Percentiles rank a stretch among this genome's conserved stretches.
Evolutionary conservation across 2,113 vertebrate genomes (phyloP).

Genomic region (Loxodonta africana): DNA sequence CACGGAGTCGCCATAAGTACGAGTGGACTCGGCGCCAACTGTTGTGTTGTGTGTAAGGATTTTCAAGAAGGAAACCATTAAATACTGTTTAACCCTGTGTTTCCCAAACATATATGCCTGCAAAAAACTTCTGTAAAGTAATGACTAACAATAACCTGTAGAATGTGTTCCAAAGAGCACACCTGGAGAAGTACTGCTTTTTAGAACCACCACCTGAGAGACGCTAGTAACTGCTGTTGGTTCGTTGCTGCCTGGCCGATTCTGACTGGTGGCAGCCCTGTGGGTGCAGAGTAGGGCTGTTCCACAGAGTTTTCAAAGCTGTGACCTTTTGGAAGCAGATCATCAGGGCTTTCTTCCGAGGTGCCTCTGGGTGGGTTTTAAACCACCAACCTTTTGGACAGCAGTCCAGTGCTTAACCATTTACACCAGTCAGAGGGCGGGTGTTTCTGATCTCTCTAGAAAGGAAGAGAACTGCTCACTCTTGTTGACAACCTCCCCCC

Average conservation of each 20-base stretch:
- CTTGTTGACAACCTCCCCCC: neutral
- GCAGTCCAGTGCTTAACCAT: neutral
- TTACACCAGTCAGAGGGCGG: neutral
- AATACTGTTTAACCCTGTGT: neutral
- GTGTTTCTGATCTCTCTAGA: neutral
- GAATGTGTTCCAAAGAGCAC: neutral
- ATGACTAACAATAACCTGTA: neutral
- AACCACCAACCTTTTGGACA: neutral
- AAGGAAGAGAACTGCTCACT: neutral
- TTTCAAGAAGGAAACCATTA: neutral
- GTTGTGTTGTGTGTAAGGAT: neutral
- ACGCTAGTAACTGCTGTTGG: neutral
- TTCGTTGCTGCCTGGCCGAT: neutral
- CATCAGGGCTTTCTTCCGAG: neutral
- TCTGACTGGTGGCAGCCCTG: neutral
- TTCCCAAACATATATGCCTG: constrained; percentile 38
- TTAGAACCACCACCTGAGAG: neutral
- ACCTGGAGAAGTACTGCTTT: neutral
- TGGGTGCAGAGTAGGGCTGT: neutral
- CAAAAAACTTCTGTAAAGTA: neutral
- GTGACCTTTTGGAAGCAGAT: neutral
- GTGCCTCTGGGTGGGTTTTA: neutral
- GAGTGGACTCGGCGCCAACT: no score
- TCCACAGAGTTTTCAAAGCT: neutral
- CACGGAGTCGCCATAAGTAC: no score